Evolutionary conservation across 2,888 invertebrate species (phyloP), one percentile per base, ranked within the genome.

Genomic region (Polyploca ridens): DNA sequence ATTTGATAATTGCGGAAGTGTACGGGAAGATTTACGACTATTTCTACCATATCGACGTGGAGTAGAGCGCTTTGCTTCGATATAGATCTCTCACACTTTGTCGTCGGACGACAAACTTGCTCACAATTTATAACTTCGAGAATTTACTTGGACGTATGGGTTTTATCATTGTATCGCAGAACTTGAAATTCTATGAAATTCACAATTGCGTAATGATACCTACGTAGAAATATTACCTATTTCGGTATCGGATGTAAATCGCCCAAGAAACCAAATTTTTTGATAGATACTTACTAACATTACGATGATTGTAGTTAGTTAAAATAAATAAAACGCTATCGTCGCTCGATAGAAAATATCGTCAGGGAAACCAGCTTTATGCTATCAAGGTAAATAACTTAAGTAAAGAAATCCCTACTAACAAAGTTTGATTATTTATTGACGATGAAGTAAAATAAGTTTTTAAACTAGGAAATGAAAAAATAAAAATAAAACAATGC

Each of bases 1-100:
- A 80, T 76, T 77, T 74, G 77, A 78, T 82, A 82, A 82, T 81
- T 81, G 76, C 78, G 81, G 81, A 83, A 81, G 76, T 72, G 74
- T 70, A 68, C 68, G 66, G 66, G 61, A 63, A 77, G 81, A 82
- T 81, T 83, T 80, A 83, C 76, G 70, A 74, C 72, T 67, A 62
- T 67, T 66, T 70, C 63, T 64, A 66, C 67, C 67, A 66, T 73
- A 74, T 75, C 74, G 70, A 68, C 66, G 65, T 66, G 65, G 58
- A 65, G 69, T 67, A 63, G 66, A 68, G 66, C 67, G 66, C 69
- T 64, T 67, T 63, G 63, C 65, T 63, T 61, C 67, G 75, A 77
- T 74, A 72, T 62, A 57, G 63, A 75, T 76, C 72, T 67, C 61
- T 67, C 61, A 61, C 70, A 72, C 70, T 72, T 69, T 71, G 73